These are phyloP conservation scores for Aethina tumida DNA, from an alignment of 1,140 invertebrate genomes.

Conservation along the genomic window DNA sequence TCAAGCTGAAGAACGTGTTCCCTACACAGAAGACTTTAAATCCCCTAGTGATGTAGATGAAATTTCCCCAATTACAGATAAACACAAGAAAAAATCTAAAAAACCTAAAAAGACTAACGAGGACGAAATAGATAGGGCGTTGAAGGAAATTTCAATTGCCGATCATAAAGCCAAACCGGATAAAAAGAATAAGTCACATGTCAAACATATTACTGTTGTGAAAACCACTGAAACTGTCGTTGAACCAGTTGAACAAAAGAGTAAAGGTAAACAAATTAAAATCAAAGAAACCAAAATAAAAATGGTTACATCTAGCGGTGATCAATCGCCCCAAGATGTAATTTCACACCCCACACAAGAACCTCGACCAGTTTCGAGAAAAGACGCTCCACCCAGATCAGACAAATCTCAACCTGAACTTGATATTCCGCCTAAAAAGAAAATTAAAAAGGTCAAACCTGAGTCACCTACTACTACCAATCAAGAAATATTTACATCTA, in stretches of 20 bases:
- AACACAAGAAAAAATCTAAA: conserved; percentile 41
- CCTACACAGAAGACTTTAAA: conserved; percentile 23
- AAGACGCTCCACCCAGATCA: too few species aligned
- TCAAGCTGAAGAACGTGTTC: conserved; percentile 16
- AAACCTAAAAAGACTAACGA: conserved; percentile 36
- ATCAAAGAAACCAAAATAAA: too few species aligned
- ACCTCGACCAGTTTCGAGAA: too few species aligned
- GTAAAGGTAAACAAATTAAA: too few species aligned
- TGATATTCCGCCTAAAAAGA: too few species aligned
- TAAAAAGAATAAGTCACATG: conserved; percentile 22
- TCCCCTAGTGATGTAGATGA: conserved; percentile 21
- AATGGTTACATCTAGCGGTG: too few species aligned
- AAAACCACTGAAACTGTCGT: conserved; percentile 12
- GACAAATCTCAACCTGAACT: too few species aligned
- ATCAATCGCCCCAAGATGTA: too few species aligned
- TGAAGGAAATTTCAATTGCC: conserved; percentile 45
- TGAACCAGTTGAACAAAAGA: conserved; percentile 5
- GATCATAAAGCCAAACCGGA: conserved; percentile 33
- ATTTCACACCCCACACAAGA: too few species aligned
- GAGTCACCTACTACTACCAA: too few species aligned
- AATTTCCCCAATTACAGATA: conserved; percentile 31
- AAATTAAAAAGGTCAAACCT: too few species aligned
- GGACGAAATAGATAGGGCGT: conserved; percentile 51
- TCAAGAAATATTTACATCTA: too few species aligned
- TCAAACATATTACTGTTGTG: conserved; percentile 19